These are phyloP conservation scores for Clepsis dumicolana DNA, from an alignment of 2,888 invertebrate genomes.

Conservation along the genomic window DNA sequence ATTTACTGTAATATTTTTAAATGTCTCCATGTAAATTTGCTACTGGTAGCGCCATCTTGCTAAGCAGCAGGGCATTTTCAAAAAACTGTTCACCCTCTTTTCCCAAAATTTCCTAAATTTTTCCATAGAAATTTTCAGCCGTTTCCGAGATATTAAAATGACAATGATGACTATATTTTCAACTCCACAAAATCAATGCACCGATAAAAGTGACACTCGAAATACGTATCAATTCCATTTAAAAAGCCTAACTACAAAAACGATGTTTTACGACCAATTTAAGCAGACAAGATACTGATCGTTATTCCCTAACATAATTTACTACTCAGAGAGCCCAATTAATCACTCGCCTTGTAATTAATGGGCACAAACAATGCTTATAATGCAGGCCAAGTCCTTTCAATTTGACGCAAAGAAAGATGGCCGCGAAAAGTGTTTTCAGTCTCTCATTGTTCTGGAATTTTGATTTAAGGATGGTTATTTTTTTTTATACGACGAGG, in stretches of 20 bases:
- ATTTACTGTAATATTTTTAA: too few species aligned
- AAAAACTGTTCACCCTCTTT: too few species aligned
- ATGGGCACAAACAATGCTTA: slow-evolving; percentile 32
- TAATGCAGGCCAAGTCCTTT: slow-evolving; percentile 38
- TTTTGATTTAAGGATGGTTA: slow-evolving; percentile 38
- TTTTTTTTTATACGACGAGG: too few species aligned
- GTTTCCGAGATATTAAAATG: too few species aligned
- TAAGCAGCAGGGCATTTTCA: too few species aligned
- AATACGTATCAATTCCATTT: not conserved
- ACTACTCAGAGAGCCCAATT: slow-evolving; percentile 27
- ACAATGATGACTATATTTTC: too few species aligned
- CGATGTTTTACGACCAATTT: slow-evolving; percentile 37
- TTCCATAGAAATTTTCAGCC: too few species aligned
- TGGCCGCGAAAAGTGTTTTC: slow-evolving; percentile 31
- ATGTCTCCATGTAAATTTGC: too few species aligned
- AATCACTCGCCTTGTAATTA: slow-evolving; percentile 26
- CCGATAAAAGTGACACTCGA: too few species aligned
- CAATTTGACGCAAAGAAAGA: slow-evolving; percentile 35
- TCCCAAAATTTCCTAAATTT: too few species aligned
- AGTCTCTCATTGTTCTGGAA: slow-evolving; percentile 28
- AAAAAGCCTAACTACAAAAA: not conserved
- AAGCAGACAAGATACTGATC: slow-evolving; percentile 22
- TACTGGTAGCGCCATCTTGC: too few species aligned
- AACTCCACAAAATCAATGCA: too few species aligned
- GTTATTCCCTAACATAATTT: slow-evolving; percentile 26